Base-by-base conservation (phyloP, 2,888 invertebrate species). In the Quadroppia sp. region DNA sequence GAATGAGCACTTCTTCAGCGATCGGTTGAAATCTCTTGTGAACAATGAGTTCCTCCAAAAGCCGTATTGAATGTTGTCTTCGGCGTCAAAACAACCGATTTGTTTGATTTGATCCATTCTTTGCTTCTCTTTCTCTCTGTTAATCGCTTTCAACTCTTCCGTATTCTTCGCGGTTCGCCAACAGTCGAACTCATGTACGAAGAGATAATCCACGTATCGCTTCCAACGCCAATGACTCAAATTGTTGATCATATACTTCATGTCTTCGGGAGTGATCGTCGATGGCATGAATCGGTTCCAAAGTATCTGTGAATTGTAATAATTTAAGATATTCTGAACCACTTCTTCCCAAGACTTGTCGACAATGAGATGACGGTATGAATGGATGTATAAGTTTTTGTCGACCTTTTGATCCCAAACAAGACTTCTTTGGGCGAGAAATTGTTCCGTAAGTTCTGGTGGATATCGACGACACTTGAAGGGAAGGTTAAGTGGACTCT, bases 41-140 rank as follows among this genome's bases (percentile, higher is more conserved):
- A 74, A 74, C 25, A 74, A 9, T 4, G 50, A 30, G 25, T 74
- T 74, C 25, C 70, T 30, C 70, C 70, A 74, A 59, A 25, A 70
- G 50, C 74, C 74, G 59, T 74, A 74, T 42, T 74, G 74, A 20
- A 74, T 17, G 11, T 40, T 20, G 30, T 59, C 42, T 32, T 64
- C 4, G 4, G 2, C 45, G 17, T 74, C 71, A 42, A 74, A 74
- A 42, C 70, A 70, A 11, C 74, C 74, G 32, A 74, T 53, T 20
- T 53, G 32, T 48, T n/a, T n/a, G n/a, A n/a, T n/a, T n/a, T n/a
- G n/a, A n/a, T n/a, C n/a, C n/a, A n/a, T n/a, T n/a, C n/a, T n/a
- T n/a, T n/a, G n/a, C n/a, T n/a, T 15, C 36, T 64, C 61, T 28
- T 64, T 64, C 25, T 59, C 59, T 59, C 25, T 17, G 1, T 59